Base-by-base conservation (phyloP, 2,888 invertebrate species). In the Pterobdella sp. region DNA sequence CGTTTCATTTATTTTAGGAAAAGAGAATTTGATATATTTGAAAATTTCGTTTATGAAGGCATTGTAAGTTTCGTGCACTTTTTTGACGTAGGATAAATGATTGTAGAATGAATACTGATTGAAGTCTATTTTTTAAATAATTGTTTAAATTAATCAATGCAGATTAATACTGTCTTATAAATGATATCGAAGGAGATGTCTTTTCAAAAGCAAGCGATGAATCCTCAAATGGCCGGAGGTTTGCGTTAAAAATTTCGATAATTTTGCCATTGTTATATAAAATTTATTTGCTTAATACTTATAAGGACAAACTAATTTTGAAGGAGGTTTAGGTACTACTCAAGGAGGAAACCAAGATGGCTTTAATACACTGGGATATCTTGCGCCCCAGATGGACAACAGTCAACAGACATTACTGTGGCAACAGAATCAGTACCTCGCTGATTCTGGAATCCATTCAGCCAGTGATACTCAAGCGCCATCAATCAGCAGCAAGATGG, bases 381-480 rank as follows among this genome's bases (percentile, higher is more conserved):
- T 76, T 74, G 74, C 81, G 79, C 71, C 71, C 1, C 80, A 14
- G 72, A 79, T 81, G 78, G 76, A 75, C 65, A 52, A 32, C 67
- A 63, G 72, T 7, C 74, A 75, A 68, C 76, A 77, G 73, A 77
- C 77, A 37, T 73, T 77, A 74, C 71, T 77, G 75, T 77, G 77
- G 75, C 75, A 76, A 49, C 76, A 77, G 73, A 74, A 75, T 69
- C 74, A 76, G 65, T 77, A 77, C 73, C 72, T 77, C 72, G 75
- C 49, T 37, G 77, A 77, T 69, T 77, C 77, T 36, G 77, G 77
- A 22, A 77, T 77, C 69, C 76, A 77, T 42, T 76, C 76, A 31
- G 77, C 76, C 10, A 76, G 75, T 31, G 76, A 76, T 63, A 77
- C 77, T 26, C 72, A 94, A 86, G 82, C 82, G 35, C 72, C 72